Evolutionary conservation across 2,888 invertebrate genomes (phyloP).

Genomic region (Helleia helle): DNA sequence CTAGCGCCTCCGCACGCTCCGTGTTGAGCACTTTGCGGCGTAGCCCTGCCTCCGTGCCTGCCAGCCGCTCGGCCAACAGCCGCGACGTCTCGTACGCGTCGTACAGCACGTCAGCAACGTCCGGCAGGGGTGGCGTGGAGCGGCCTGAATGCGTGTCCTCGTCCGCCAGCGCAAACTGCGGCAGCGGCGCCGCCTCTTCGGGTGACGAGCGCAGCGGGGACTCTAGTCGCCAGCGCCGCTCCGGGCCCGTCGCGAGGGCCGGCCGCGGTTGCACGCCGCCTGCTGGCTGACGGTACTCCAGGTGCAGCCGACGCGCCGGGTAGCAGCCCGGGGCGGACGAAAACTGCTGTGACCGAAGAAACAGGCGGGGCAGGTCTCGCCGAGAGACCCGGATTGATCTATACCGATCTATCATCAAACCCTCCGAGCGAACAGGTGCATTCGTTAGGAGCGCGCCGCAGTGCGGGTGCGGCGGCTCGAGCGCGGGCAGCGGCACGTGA

Average conservation of each 20-base stretch:
- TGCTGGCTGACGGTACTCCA: constrained; percentile 26
- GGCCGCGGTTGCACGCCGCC: constrained; percentile 24
- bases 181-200: constrained; percentile 23
- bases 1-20: too few species aligned
- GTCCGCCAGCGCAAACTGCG: constrained; percentile 30
- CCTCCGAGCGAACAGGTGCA: constrained; percentile 15
- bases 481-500: constrained; percentile 18
- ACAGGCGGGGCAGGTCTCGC: constrained; percentile 23
- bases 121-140: too few species aligned
- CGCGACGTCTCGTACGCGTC: constrained; percentile 23
- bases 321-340: constrained; percentile 21
- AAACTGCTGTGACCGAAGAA: constrained; percentile 14
- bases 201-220: constrained; percentile 18
- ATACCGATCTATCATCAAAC: constrained; percentile 19
- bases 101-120: constrained; percentile 17
- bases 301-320: constrained; percentile 23
- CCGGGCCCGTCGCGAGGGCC: constrained; percentile 22
- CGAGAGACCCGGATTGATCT: constrained; percentile 21
- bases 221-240: constrained; percentile 17
- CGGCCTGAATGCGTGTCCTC: constrained; percentile 19
- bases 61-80: constrained; percentile 18
- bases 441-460: not conserved
- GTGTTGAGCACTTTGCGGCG: constrained; percentile 28
- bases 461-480: constrained; percentile 16
- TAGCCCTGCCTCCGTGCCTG: constrained; percentile 17